Base-by-base conservation (phyloP, 2,113 vertebrate species). In the Oncorhynchus masou region DNA sequence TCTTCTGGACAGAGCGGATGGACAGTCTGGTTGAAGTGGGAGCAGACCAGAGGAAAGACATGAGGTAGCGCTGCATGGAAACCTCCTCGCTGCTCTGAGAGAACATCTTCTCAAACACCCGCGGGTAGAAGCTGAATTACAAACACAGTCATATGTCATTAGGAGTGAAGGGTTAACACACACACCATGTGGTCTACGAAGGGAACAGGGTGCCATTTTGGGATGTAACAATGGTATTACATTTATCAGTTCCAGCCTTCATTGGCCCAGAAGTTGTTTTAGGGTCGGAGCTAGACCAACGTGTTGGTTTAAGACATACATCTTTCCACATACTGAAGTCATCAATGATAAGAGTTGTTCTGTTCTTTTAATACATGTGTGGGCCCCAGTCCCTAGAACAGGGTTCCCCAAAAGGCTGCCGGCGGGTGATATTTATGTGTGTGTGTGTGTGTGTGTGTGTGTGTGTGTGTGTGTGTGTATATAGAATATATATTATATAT, bases 1-100 rank as follows among this genome's bases (percentile, higher is more conserved):
- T 99, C 97, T 87, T 99, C 97, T 3, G 97, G 97, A 66, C 97
- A 99, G 88, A 97, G 93, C 49, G 92, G 83, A 77, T 98, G 92
- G 8, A 88, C 76, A 81, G 93, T 93, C 98, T 54, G 51, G 51
- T 94, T 69, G 95, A 94, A 97, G 82, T 95, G 94, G 54, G 90
- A 82, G 76, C 96, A 98, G 80, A 92, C 88, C 24, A 91, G 70
- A 0, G 97, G 84, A 98, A 98, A 29, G 95, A 88, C 76, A 97
- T 94, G 76, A 95, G 88, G 77, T 94, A 96, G 3, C 94, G 92
- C 80, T 96, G 89, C 93, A 95, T 93, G 0, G 85, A 77, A 1
- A 88, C 83, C n/a, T 96, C 94, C 77, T 97, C 96, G 69, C 91
- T 84, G 59, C 94, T 93, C 73, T 75, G 76, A 68, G 95, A 94